Evolutionary conservation across 2,888 invertebrate genomes (phyloP), one percentile per base, ranked within the genome.

Genomic region (Aquatica leii): DNA sequence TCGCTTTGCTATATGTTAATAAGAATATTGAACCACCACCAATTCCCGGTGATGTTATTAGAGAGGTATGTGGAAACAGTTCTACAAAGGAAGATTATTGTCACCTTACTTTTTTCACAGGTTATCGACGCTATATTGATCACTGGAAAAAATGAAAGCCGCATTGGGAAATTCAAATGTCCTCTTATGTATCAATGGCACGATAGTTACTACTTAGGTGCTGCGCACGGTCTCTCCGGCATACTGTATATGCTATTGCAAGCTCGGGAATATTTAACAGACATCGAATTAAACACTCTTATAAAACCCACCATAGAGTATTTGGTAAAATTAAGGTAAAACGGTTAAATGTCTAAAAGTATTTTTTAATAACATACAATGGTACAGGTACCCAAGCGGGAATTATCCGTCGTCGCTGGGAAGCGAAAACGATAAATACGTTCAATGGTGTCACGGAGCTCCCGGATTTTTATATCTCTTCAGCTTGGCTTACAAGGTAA

Each of bases 401-500:
- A 92, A 92, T 81, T 91, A 90, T 77, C 92, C 92, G 0, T 94
- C 94, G 0, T 94, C 94, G 0, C 71, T 91, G 21, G 89, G 87
- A 20, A 90, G 86, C 67, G 82, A 81, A 46, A 82, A 85, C 24
- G 95, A 96, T 78, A 88, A 86, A 79, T 85, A 95, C 66, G 88
- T 96, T 15, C 96, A 96, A 74, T 96, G 95, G 95, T 96, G 96
- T 81, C 95, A 96, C 78, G 96, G 96, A n/a, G 93, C 95, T 17
- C 93, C 95, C 14, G 95, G 95, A 37, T 91, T 92, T 82, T 85
- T 93, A 11, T 87, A 90, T 71, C 81, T 93, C 71, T 91, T 88
- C 71, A 80, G 86, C 67, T 81, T 86, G 69, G 91, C 93, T 41
- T 84, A 87, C 75, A 83, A 90, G 84, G 91, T 92, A 12, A 12